These are phyloP conservation scores for Chroicocephalus ridibundus DNA, from an alignment of 2,113 vertebrate species.

Conservation along the genomic window DNA sequence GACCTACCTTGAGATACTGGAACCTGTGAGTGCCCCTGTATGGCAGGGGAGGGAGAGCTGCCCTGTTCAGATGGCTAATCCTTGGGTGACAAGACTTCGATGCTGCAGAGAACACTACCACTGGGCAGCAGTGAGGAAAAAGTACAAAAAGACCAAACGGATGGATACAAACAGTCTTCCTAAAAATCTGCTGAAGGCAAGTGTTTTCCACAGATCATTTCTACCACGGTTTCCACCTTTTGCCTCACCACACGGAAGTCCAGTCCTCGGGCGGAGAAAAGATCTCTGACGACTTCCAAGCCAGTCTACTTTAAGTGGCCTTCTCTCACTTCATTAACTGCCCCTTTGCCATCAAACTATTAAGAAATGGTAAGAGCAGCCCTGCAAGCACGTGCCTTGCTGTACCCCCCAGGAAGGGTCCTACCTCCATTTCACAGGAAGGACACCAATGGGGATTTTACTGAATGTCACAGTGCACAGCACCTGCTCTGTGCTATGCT, in stretches of 20 bases:
- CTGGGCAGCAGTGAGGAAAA: not conserved
- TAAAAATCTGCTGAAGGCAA: not conserved
- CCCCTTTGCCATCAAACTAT: not conserved
- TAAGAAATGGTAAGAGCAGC: not conserved
- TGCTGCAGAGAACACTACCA: rapidly evolving
- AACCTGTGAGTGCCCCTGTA: not conserved
- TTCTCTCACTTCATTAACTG: not conserved
- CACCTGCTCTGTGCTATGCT: not conserved
- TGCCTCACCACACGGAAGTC: not conserved
- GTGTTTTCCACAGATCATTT: not conserved
- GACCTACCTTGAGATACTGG: not conserved
- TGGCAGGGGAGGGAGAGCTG: not conserved
- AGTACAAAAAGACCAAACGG: not conserved
- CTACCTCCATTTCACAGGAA: not conserved
- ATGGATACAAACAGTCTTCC: not conserved
- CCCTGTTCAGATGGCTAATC: not conserved
- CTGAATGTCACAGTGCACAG: not conserved
- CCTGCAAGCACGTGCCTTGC: not conserved
- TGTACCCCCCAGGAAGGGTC: not conserved
- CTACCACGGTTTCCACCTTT: not conserved
- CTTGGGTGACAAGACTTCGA: not conserved
- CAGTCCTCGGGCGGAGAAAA: not conserved
- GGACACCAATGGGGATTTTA: not conserved
- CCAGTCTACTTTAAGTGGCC: not conserved
- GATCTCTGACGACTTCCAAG: not conserved